Evolutionary conservation across 2,888 invertebrate genomes (phyloP).

Genomic region (Cabera pusaria): DNA sequence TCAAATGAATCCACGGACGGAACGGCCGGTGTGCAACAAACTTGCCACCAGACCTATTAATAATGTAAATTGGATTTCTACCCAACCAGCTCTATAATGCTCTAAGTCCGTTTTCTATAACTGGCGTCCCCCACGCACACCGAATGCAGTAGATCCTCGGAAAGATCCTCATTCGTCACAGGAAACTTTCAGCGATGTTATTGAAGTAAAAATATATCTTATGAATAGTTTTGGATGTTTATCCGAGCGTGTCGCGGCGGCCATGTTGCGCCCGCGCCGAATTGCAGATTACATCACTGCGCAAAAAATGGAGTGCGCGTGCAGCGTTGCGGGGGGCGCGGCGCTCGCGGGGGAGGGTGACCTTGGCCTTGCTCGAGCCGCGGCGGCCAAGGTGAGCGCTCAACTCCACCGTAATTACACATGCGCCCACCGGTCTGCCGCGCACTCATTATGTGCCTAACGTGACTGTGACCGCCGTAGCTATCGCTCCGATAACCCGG

Average conservation of each 20-base stretch:
- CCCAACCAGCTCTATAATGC: conserved; percentile 9
- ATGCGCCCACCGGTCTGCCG: conserved; percentile 76
- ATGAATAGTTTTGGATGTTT: conserved; percentile 28
- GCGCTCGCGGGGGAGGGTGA: conserved; percentile 37
- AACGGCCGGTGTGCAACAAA: conserved; percentile 28
- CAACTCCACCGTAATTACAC: conserved; percentile 70
- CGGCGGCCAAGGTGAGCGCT: conserved; percentile 77
- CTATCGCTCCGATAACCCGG: conserved; percentile 12
- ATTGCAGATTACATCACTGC: conserved; percentile 79
- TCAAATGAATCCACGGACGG: conserved; percentile 26
- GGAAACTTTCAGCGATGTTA: conserved; percentile 12
- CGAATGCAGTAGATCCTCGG: too few relatives aligned
- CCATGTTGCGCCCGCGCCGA: conserved; percentile 76
- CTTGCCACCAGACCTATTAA: conserved; percentile 22
- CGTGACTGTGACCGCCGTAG: conserved; percentile 34
- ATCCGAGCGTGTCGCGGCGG: conserved; percentile 45
- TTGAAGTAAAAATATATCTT: conserved; percentile 20
- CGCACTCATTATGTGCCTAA: conserved; percentile 38
- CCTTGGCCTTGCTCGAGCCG: conserved; percentile 79
- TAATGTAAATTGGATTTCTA: conserved; percentile 29
- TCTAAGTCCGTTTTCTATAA: conserved; percentile 15
- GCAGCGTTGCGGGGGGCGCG: conserved; percentile 36
- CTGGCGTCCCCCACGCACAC: too few relatives aligned
- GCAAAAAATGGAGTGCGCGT: conserved; percentile 73
- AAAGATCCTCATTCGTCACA: too few relatives aligned